Base-by-base conservation (phyloP, 2,797 vertebrate species). In the Acomys russatus region DNA sequence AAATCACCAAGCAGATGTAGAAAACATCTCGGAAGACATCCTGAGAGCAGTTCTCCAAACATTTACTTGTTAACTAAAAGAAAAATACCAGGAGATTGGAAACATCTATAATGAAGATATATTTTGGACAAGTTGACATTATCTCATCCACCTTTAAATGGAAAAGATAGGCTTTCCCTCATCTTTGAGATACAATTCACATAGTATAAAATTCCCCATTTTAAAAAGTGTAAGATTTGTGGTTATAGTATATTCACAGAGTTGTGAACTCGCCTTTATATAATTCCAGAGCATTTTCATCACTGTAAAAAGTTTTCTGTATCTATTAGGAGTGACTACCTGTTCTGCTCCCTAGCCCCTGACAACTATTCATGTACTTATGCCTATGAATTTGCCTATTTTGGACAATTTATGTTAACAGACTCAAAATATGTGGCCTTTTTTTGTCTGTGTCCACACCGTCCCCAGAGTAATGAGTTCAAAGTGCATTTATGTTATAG, bases 261-360 rank as follows among this genome's bases (percentile, higher is more conserved):
- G 73, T 79, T 94, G 91, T 96, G 59, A 73, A 94, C 3, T 68
- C 56, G 54, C 89, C 70, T 38, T 92, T 87, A 83, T 85, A 61
- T 84, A 95, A 90, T 90, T 96, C 68, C 85, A 95, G 85, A 90
- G 78, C 61, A 71, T 94, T 94, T 91, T 94, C 68, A 91, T 92
- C 44, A 35, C 59, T 88, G n/a, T 71, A 25, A 74, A 92, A 91
- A 35, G 38, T 63, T 77, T 74, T 59, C 63, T 80, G 68, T 88
- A 38, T 8, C 61, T 73, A 77, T 91, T 88, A 85, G 44, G 35
- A 88, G 73, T 86, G 61, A 85, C 35, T 88, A 14, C 92, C 33
- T 68, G 14, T 91, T 79, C 74, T 85, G 49, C 64, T 59, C 28
- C 18, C 18, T 23, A 91, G 18, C 18, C 77, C 73, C 88, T 88